These are phyloP conservation scores for Cinara cedri DNA, from an alignment of 2,888 invertebrate species.

Conservation along the genomic window DNA sequence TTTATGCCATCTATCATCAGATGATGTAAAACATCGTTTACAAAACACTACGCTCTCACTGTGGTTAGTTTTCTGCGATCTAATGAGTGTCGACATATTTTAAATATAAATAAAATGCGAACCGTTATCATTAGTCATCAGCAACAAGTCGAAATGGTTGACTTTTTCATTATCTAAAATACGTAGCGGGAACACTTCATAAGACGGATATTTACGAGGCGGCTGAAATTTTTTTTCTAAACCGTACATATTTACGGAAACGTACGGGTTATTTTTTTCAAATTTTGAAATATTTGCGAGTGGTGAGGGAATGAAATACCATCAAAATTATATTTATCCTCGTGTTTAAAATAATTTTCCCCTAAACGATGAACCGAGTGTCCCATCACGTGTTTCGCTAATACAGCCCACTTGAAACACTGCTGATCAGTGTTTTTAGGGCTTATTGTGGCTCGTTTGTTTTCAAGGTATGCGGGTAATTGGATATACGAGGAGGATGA, in stretches of 20 bases:
- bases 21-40: slow-evolving; percentile 5
- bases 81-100: neutral
- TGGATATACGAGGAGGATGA: neutral
- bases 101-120: neutral
- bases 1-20: neutral
- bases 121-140: neutral
- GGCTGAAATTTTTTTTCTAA: neutral
- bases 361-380: neutral
- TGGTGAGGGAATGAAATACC: neutral
- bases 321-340: neutral
- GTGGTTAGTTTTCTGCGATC: neutral
- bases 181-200: neutral
- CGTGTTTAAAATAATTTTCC: neutral
- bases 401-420: no score
- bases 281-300: neutral
- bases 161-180: neutral
- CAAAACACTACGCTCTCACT: neutral
- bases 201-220: neutral
- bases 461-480: no score
- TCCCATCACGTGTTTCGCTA: neutral
- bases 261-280: neutral
- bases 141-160: neutral
- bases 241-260: neutral
- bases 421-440: no score
- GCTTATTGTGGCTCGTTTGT: no score